A percentile compares a stretch with the other conserved stretches of the same genome.
Evolutionary conservation across 2,888 invertebrate species (phyloP).

Genomic region (Merodon equestris): DNA sequence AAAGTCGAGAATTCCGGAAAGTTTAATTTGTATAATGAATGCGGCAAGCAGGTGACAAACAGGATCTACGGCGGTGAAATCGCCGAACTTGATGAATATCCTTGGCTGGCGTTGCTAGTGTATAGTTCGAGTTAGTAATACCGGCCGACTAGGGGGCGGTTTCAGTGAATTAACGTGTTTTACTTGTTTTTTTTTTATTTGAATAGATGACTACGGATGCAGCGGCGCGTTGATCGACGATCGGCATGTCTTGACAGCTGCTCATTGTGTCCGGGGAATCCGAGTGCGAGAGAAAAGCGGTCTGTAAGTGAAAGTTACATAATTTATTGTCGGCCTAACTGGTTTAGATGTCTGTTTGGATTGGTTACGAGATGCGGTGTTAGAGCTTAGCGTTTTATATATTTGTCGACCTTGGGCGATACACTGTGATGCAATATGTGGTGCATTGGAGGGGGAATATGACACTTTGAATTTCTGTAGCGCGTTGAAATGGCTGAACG

Average conservation of each 20-base stretch:
- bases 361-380: constrained; percentile 22
- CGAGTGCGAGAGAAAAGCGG: constrained; percentile 79
- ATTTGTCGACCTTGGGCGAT: constrained; percentile 21
- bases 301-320: constrained; percentile 80
- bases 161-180: constrained; percentile 19
- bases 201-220: constrained; percentile 80
- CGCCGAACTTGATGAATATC: constrained; percentile 83
- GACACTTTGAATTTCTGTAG: not conserved
- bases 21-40: constrained; percentile 77
- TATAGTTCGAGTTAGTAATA: constrained; percentile 80
- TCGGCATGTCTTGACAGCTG: constrained; percentile 82
- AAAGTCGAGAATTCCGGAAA: constrained; percentile 74
- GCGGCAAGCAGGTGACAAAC: constrained; percentile 82
- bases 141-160: not conserved
- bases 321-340: constrained; percentile 19
- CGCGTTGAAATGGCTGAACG: too few species aligned
- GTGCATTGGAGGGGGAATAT: not conserved
- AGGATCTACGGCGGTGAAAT: constrained; percentile 82
- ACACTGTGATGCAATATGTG: constrained; percentile 31
- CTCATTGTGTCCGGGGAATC: constrained; percentile 82
- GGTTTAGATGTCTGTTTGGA: constrained; percentile 36
- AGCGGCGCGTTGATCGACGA: constrained; percentile 82
- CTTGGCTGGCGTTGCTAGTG: constrained; percentile 83
- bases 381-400: not conserved
- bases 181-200: constrained; percentile 69